A percentile compares a stretch with the other conserved stretches of the same genome.
Evolutionary conservation across 2,797 vertebrate genomes (phyloP).

Genomic region (Labeo calbasu): DNA sequence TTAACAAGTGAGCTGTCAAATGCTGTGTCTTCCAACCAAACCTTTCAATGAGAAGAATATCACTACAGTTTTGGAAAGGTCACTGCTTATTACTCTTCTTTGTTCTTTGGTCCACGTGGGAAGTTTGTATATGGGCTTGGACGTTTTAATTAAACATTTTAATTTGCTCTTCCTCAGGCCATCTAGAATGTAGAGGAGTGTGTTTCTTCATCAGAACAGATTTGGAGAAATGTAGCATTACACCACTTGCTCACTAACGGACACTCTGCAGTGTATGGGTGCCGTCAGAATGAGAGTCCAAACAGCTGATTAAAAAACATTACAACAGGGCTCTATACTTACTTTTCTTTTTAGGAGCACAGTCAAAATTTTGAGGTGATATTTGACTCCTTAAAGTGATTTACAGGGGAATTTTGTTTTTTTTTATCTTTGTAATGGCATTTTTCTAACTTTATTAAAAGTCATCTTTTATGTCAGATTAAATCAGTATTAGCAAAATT

Average conservation of each 20-base stretch:
- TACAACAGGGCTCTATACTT: no score
- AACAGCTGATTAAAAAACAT: not conserved
- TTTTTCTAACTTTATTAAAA: no score
- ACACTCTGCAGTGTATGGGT: not conserved
- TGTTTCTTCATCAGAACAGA: not conserved
- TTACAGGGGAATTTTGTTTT: no score
- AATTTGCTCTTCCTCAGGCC: not conserved
- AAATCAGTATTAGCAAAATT: no score
- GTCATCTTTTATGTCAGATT: no score
- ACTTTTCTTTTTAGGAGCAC: no score
- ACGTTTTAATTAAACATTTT: not conserved
- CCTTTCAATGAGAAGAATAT: not conserved
- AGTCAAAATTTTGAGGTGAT: no score
- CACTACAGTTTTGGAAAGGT: not conserved
- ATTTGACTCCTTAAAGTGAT: no score
- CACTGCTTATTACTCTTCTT: not conserved
- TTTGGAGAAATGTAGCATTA: not conserved
- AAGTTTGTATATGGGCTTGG: not conserved
- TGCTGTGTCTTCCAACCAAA: not conserved
- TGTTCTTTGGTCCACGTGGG: not conserved
- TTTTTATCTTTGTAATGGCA: no score
- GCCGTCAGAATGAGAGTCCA: no score
- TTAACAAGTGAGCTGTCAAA: not conserved
- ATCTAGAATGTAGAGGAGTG: not conserved
- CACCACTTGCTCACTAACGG: not conserved